Conservation (phyloP, 2,888 invertebrate genomes). For the Drosophila prolongata region DNA sequence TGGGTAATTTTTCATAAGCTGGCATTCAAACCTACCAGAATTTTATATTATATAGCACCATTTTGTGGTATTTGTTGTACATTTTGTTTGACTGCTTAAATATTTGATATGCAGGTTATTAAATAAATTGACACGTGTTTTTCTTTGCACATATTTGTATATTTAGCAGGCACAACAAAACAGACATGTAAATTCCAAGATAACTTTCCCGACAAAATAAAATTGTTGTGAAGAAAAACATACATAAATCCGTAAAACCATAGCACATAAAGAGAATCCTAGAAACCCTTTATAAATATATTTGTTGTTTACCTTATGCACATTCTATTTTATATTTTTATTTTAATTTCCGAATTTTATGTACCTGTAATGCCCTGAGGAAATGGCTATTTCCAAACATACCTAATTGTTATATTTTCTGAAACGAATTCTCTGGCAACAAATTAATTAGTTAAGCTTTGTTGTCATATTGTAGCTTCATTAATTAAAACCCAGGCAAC, state of each 20-base stretch:
- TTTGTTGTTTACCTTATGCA: too few species aligned
- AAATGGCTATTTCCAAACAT: not conserved
- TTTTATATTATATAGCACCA: slow-evolving; percentile 5
- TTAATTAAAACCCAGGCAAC: slow-evolving; percentile 63
- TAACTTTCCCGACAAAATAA: too few species aligned
- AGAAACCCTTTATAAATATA: too few species aligned
- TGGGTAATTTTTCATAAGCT: not conserved
- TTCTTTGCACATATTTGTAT: not conserved
- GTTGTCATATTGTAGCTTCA: slow-evolving; percentile 68
- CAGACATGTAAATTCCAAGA: too few species aligned
- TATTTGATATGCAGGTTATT: not conserved
- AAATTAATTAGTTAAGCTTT: slow-evolving; percentile 73
- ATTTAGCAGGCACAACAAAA: not conserved
- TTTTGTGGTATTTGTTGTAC: not conserved
- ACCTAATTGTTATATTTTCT: not conserved
- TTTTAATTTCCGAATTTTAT: not conserved
- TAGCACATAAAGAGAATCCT: too few species aligned
- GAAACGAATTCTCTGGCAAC: slow-evolving; percentile 30
- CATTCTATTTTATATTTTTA: too few species aligned
- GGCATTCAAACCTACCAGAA: not conserved
- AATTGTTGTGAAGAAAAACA: too few species aligned
- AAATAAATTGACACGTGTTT: not conserved
- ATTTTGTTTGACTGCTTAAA: not conserved
- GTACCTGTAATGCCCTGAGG: not conserved
- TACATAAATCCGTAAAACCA: too few species aligned